Evolutionary conservation across 1,140 invertebrate genomes (phyloP).

Genomic region (Babylonia areolata): DNA sequence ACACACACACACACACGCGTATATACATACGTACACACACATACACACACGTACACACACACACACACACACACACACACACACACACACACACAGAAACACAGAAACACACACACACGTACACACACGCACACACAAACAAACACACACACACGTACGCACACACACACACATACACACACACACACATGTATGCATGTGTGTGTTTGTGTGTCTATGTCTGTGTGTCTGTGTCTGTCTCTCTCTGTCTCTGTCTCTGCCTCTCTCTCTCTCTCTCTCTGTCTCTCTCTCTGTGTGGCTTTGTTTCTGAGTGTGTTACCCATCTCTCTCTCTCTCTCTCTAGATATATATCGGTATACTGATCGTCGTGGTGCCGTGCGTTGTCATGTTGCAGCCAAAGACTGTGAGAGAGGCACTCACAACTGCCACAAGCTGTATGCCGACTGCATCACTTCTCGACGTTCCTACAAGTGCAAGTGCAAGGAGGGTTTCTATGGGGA

Average conservation of each 20-base stretch:
- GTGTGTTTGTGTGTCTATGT: neutral
- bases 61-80: neutral
- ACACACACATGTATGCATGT: neutral
- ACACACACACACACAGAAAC: neutral
- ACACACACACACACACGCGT: too few relatives aligned
- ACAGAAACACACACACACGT: neutral
- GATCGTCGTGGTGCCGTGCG: neutral
- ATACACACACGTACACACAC: neutral
- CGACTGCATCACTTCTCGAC: conserved; percentile 63
- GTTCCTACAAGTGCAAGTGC: conserved; percentile 67
- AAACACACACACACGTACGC: neutral
- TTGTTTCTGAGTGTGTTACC: too few relatives aligned
- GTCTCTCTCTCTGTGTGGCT: too few relatives aligned
- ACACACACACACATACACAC: neutral
- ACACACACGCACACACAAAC: neutral
- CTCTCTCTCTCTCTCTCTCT: too few relatives aligned
- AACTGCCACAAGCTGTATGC: conserved; percentile 66
- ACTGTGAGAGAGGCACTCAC: conserved; percentile 64
- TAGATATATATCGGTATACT: neutral
- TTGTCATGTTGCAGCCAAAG: conserved; percentile 50
- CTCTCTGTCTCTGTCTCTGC: neutral
- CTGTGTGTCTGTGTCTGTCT: neutral
- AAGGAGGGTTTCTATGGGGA: conserved; percentile 82
- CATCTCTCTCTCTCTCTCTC: neutral
- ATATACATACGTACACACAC: too few relatives aligned